Percentiles rank a stretch among this genome's conserved stretches.
phyloP scores from a whole-genome alignment of 1,140 invertebrate species.

The Acromyrmex echinatior region DNA sequence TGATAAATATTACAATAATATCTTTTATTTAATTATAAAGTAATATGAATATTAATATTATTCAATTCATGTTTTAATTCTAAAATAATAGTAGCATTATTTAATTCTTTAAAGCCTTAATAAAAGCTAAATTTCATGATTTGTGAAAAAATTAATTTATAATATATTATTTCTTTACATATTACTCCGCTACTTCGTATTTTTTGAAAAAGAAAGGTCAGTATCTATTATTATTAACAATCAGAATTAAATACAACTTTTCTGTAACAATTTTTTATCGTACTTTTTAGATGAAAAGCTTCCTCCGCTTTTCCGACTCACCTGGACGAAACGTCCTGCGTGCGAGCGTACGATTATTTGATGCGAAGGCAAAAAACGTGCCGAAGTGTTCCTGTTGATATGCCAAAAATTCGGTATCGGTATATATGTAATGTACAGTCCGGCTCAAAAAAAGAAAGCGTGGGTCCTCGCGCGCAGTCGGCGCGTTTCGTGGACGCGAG shows the following conservation, averaged over 20 bases:
- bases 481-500: constrained; percentile 24
- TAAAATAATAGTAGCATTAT: too few species aligned
- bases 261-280: background rate
- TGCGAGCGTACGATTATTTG: constrained; percentile 20
- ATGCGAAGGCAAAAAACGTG: constrained; percentile 34
- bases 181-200: background rate
- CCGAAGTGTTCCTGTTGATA: constrained; percentile 31
- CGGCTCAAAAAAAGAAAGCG: background rate
- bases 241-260: background rate
- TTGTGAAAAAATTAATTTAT: background rate
- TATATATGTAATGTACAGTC: constrained; percentile 51
- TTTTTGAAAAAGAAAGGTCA: background rate
- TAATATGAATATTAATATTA: background rate
- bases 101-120: background rate
- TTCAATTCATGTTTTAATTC: background rate
- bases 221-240: background rate
- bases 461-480: background rate
- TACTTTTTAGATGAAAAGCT: background rate
- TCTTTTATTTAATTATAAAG: background rate
- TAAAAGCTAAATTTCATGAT: background rate
- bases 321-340: background rate
- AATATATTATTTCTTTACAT: too few species aligned
- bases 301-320: background rate
- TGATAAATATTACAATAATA: background rate
- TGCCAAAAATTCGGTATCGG: constrained; percentile 39